Percentiles rank a stretch among this genome's conserved stretches.
Conservation (phyloP, 1,140 invertebrate genomes). For the Meloidogyne floridensis region DNA sequence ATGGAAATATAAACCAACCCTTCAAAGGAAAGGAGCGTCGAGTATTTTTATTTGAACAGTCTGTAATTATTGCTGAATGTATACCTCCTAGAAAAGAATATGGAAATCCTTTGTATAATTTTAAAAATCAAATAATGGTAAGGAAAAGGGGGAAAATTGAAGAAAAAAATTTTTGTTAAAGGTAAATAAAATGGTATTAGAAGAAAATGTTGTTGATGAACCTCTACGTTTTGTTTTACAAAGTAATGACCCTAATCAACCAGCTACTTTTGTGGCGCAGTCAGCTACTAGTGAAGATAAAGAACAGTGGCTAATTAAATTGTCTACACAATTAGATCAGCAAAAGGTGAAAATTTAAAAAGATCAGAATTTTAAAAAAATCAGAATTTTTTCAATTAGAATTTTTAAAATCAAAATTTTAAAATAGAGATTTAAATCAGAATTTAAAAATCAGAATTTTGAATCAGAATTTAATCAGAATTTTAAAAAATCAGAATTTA, state of each 20-base stretch:
- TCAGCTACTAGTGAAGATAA: slow-evolving; percentile 56
- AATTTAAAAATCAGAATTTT: too few species aligned
- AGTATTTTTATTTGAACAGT: slow-evolving; percentile 95
- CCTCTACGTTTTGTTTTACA: slow-evolving; percentile 60
- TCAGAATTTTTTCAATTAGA: too few species aligned
- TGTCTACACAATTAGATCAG: slow-evolving; percentile 59
- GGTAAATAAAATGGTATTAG: slow-evolving; percentile 64
- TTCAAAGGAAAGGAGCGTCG: slow-evolving; percentile 84
- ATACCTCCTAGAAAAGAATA: slow-evolving; percentile 81
- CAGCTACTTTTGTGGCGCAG: slow-evolving; percentile 56
- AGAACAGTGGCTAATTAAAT: slow-evolving; percentile 59
- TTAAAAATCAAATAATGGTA: slow-evolving; percentile 95
- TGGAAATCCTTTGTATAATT: slow-evolving; percentile 89
- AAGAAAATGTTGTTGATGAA: slow-evolving; percentile 54
- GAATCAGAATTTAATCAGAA: too few species aligned
- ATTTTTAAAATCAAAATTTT: too few species aligned
- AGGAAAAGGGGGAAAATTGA: neutral
- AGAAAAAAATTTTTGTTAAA: slow-evolving; percentile 32
- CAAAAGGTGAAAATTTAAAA: slow-evolving; percentile 46
- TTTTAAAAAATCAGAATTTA: too few species aligned
- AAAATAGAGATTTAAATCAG: too few species aligned
- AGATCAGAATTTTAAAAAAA: neutral
- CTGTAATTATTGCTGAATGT: slow-evolving; percentile 67
- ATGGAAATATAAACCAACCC: slow-evolving; percentile 56
- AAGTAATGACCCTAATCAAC: slow-evolving; percentile 58